These are phyloP conservation scores for Drosophila pseudoananassae DNA, from an alignment of 1,140 invertebrate species.

Conservation along the genomic window DNA sequence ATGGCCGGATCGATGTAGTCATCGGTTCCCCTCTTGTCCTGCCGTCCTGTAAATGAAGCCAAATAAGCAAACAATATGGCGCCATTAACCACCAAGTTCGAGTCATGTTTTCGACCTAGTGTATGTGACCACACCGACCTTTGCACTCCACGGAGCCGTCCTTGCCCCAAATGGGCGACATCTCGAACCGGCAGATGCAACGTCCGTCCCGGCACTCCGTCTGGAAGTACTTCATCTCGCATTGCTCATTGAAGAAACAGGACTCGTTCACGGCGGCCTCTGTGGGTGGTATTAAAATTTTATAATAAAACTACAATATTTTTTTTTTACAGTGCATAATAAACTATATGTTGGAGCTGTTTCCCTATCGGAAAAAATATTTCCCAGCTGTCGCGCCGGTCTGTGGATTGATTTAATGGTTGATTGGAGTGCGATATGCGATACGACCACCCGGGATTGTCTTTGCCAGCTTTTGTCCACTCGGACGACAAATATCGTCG, in stretches of 20 bases:
- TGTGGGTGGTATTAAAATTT: slow-evolving; percentile 84
- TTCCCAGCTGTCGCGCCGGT: slow-evolving; percentile 44
- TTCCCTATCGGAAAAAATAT: slow-evolving; percentile 28
- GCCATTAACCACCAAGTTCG: slow-evolving; percentile 35
- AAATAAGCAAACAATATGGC: slow-evolving; percentile 36
- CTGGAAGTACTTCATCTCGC: slow-evolving; percentile 88
- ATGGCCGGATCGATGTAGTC: slow-evolving; percentile 92
- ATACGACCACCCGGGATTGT: slow-evolving; percentile 30
- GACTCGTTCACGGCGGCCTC: slow-evolving; percentile 91
- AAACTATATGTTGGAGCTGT: slow-evolving; percentile 3
- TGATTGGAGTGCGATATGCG: slow-evolving; percentile 47
- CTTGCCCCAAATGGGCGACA: slow-evolving; percentile 87
- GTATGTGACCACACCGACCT: slow-evolving; percentile 85
- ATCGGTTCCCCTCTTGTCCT: slow-evolving; percentile 81
- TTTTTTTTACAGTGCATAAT: slow-evolving; percentile 11
- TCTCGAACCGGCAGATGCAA: slow-evolving; percentile 91
- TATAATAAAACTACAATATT: neutral
- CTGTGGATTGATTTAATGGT: slow-evolving; percentile 53
- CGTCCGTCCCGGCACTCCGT: slow-evolving; percentile 91
- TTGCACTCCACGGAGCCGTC: slow-evolving; percentile 89
- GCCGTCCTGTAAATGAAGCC: slow-evolving; percentile 65
- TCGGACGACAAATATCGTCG: slow-evolving; percentile 59
- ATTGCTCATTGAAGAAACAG: slow-evolving; percentile 93
- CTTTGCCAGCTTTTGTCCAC: slow-evolving; percentile 30
- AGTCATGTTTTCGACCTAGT: neutral